Percentiles rank a stretch among this genome's conserved stretches.
phyloP scores from a whole-genome alignment of 2,113 vertebrate genomes.

The Merops nubicus region DNA sequence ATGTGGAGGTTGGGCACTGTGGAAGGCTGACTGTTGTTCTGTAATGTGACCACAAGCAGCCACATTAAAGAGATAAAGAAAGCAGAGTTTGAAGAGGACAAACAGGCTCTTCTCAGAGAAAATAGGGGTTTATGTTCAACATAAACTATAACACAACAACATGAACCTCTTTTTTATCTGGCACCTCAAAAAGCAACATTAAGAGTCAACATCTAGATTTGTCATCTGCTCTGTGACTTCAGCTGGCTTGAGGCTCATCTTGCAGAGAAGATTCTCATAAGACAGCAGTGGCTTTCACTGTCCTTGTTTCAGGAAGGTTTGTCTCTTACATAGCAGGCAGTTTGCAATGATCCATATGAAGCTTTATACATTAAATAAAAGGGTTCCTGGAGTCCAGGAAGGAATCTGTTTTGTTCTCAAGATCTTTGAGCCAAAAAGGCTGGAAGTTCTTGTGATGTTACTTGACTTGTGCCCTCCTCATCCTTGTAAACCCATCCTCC shows the following conservation, averaged over 20 bases:
- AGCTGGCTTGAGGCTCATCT: background rate
- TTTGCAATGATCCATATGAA: background rate
- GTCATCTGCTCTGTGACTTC: background rate
- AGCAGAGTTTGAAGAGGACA: background rate
- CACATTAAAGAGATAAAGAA: rapidly evolving
- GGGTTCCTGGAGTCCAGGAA: background rate
- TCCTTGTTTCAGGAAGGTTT: background rate
- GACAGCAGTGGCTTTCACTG: background rate
- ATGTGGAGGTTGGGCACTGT: rapidly evolving
- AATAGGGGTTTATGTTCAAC: background rate
- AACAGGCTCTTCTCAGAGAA: background rate
- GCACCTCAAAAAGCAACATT: background rate
- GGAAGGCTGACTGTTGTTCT: background rate
- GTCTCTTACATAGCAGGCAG: background rate
- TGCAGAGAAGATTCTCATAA: background rate
- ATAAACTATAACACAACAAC: background rate
- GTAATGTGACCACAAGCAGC: background rate
- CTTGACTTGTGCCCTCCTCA: background rate
- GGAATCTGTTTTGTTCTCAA: background rate
- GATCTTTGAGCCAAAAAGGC: background rate
- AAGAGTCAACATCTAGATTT: background rate
- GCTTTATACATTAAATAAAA: background rate
- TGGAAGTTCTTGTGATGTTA: background rate
- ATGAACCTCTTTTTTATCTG: background rate
- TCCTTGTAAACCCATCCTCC: background rate